Evolutionary conservation across 2,888 invertebrate genomes (phyloP), one percentile per base, ranked within the genome.

Genomic region (Latrodectus elegans): DNA sequence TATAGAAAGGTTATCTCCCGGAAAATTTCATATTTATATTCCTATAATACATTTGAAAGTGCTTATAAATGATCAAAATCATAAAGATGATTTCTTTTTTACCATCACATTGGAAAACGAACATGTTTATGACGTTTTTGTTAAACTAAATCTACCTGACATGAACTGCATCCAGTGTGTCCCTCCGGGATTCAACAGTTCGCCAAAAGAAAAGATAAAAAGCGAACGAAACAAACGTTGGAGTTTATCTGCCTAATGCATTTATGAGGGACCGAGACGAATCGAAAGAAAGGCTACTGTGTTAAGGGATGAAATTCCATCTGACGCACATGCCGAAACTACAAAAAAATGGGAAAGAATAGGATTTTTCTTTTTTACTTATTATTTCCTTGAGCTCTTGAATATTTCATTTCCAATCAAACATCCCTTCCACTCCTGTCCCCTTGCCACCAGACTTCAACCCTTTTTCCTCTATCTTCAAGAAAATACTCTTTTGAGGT

Each of bases 391-490:
- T 17, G 53, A 72, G 72, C 84, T 84, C 52, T 71, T 84, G 84
- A 84, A 84, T 84, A 84, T 84, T 84, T 84, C 84, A 84, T 84
- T 84, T 84, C 84, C 84, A 84, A 84, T 84, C 84, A 84, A 84
- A 84, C 84, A 84, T 73, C 72, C 26, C 84, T 78, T 76, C 73
- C 84, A 67, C 72, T 72, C 74, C 12, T 84, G 77, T 72, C 84
- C 84, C 71, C 77, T 78, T 67, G 52, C 38, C 12, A 60, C n/a
- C 60, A 38, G 17, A 75, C 82, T 83, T 82, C 74, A 70, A 74
- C 55, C 22, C 71, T 55, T 70, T 67, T 82, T 74, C 68, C 22
- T 49, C 71, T 38, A 15, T 38, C 51, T 67, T 65, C 26, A 14
- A n/a, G 68, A 78, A 81, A 81, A 81, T 81, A 81, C 67, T 73